Percentiles rank a stretch among this genome's conserved stretches.
These are phyloP conservation scores for Conops quadrifasciatus DNA, from an alignment of 2,888 invertebrate species.

Conservation along the genomic window DNA sequence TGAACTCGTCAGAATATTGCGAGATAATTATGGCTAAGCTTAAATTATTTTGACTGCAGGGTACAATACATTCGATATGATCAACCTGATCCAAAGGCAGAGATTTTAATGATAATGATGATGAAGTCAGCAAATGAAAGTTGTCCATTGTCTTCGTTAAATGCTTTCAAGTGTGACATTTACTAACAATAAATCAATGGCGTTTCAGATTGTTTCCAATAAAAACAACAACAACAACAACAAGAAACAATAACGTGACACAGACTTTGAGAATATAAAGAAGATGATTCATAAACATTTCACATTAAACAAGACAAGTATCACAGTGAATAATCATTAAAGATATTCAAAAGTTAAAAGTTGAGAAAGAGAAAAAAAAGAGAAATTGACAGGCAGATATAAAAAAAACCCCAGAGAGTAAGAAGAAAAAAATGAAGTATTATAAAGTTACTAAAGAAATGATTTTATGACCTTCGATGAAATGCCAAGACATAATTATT, in stretches of 20 bases:
- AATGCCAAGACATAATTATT: not conserved
- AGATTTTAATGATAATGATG: too few species aligned
- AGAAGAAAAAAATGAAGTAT: not conserved
- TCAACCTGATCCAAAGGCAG: too few species aligned
- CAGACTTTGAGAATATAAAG: slow-evolving; percentile 3
- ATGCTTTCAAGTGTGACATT: not conserved
- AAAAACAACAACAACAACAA: slow-evolving; percentile 2
- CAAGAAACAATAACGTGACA: slow-evolving; percentile 11
- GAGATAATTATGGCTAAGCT: too few species aligned
- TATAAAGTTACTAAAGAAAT: too few species aligned
- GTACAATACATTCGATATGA: too few species aligned
- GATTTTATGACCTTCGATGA: not conserved
- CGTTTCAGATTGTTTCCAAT: too few species aligned
- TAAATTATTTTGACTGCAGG: too few species aligned
- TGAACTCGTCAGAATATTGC: too few species aligned
- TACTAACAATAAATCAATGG: slow-evolving; percentile 14
- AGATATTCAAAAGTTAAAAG: too few species aligned
- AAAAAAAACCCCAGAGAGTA: not conserved
- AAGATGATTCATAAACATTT: slow-evolving; percentile 29
- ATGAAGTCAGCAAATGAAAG: too few species aligned
- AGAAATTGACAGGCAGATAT: not conserved
- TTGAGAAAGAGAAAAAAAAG: not conserved
- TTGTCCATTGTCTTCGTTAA: too few species aligned
- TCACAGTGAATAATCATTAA: not conserved
- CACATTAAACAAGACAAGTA: slow-evolving; percentile 2